Evolutionary conservation across 2,888 invertebrate species (phyloP).

Genomic region (Carpatolechia fugitivella): DNA sequence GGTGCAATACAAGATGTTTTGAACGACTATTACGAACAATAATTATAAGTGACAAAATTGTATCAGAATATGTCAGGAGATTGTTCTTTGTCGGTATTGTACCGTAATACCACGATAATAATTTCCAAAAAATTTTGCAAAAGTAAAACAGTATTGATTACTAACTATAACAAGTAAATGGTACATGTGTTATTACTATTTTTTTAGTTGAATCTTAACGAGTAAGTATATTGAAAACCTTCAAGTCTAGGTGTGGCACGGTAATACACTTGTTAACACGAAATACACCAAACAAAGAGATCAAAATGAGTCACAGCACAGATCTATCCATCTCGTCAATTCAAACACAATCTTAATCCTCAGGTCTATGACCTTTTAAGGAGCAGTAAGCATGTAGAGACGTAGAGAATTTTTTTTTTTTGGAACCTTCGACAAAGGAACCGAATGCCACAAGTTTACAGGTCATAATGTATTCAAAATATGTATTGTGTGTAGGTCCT

Average conservation of each 20-base stretch:
- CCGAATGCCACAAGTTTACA: slow-evolving; percentile 54
- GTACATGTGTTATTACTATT: too few relatives aligned
- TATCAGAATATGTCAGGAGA: slow-evolving; percentile 61
- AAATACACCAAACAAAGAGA: slow-evolving; percentile 8
- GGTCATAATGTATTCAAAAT: slow-evolving; percentile 74
- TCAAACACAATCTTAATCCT: slow-evolving; percentile 46
- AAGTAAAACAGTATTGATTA: too few relatives aligned
- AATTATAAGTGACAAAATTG: slow-evolving; percentile 71
- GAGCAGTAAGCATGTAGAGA: slow-evolving; percentile 43
- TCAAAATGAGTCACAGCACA: slow-evolving; percentile 53
- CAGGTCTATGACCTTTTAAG: slow-evolving; percentile 46
- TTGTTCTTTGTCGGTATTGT: slow-evolving; percentile 47
- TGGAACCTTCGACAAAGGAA: slow-evolving; percentile 42
- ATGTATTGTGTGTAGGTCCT: slow-evolving; percentile 65
- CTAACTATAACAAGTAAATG: too few relatives aligned
- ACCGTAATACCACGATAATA: too few relatives aligned
- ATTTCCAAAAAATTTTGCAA: too few relatives aligned
- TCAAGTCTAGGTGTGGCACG: not conserved
- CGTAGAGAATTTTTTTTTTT: slow-evolving; percentile 29
- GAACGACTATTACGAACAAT: slow-evolving; percentile 54
- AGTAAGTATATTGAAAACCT: too few relatives aligned
- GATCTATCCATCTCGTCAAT: slow-evolving; percentile 35
- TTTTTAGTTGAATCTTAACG: too few relatives aligned
- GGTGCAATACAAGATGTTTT: slow-evolving; percentile 52
- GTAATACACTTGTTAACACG: not conserved